phyloP scores from a whole-genome alignment of 2,797 vertebrate species.

The Betta splendens region DNA sequence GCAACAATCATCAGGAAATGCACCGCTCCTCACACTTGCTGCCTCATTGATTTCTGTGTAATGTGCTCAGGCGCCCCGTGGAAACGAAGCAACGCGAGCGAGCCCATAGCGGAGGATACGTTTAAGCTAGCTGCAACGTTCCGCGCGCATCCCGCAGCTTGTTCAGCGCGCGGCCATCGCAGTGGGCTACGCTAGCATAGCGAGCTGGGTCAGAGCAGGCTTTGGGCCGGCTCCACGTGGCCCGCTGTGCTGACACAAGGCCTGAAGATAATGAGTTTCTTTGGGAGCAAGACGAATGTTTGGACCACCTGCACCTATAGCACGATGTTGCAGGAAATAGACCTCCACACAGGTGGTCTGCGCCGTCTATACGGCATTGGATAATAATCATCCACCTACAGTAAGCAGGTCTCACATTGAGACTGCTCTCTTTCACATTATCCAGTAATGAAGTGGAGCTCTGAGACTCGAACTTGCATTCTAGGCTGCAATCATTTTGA shows the following conservation, averaged over 20 bases:
- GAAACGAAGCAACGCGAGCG: constrained; percentile 1
- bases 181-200: no score
- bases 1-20: constrained; percentile 50
- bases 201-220: neutral
- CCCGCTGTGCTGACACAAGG: neutral
- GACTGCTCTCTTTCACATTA: neutral
- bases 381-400: no score
- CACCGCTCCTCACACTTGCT: constrained; percentile 8
- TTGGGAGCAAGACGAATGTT: neutral
- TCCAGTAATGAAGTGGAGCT: no score
- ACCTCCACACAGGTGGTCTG: neutral
- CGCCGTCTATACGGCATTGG: neutral
- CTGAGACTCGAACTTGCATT: no score
- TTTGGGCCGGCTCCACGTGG: no score
- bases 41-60: constrained; percentile 40
- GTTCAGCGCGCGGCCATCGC: neutral
- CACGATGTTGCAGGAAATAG: neutral
- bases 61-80: constrained; percentile 28
- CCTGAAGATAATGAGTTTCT: neutral
- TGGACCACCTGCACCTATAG: neutral
- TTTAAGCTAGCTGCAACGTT: neutral
- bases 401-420: no score
- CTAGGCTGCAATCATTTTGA: no score
- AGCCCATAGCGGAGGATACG: neutral
- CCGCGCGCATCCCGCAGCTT: neutral